phyloP scores from a whole-genome alignment of 2,113 vertebrate genomes.

The Gymnogyps californianus region DNA sequence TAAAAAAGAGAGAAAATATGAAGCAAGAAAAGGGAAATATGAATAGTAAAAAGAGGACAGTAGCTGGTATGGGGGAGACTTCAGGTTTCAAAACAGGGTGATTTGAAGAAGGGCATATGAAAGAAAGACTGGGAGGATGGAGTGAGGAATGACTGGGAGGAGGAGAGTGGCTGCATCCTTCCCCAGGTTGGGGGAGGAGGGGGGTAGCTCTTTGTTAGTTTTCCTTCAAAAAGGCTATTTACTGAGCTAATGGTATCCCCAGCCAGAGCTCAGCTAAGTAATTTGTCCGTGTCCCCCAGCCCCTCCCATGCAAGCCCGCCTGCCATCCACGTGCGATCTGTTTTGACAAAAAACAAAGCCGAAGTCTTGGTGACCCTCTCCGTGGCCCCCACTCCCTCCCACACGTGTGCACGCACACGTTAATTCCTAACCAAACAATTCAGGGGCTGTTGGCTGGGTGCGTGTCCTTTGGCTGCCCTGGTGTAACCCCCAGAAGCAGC shows the following conservation, averaged over 20 bases:
- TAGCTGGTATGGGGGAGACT: neutral
- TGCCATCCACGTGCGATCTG: slow-evolving; percentile 17
- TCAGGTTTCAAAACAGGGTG: neutral
- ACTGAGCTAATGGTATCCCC: neutral
- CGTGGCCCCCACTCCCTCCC: neutral
- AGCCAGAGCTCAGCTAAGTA: neutral
- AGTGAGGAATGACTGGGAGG: neutral
- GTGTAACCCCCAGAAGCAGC: slow-evolving; percentile 30
- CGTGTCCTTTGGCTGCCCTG: slow-evolving; percentile 49
- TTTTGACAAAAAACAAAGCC: slow-evolving; percentile 55
- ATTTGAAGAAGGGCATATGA: neutral
- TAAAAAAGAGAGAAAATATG: neutral
- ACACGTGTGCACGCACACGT: neutral
- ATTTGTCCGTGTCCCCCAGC: neutral
- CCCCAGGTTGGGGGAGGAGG: neutral
- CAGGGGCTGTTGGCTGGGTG: slow-evolving; percentile 15
- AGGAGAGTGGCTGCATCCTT: neutral
- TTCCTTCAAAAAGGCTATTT: neutral
- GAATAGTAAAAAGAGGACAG: neutral
- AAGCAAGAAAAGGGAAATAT: neutral
- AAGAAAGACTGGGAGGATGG: neutral
- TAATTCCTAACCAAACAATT: slow-evolving; percentile 46
- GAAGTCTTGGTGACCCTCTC: neutral
- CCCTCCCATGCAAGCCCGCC: neutral
- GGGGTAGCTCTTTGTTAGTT: neutral